phyloP scores from a whole-genome alignment of 2,113 vertebrate species.

The Pyxicephalus adspersus region DNA sequence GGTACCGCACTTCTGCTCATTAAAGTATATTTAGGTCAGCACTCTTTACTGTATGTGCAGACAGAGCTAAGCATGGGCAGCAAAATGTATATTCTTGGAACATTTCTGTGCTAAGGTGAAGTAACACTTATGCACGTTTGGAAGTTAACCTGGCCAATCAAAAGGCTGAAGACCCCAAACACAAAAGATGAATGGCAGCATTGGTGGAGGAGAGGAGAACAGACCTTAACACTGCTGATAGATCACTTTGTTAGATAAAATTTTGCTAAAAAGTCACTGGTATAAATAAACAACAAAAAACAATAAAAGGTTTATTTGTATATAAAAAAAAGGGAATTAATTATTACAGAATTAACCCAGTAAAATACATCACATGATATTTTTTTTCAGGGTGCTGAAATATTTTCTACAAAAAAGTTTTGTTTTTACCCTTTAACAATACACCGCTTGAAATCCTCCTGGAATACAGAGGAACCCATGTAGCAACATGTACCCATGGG shows the following conservation, averaged over 20 bases:
- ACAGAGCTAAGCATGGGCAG: too few species aligned
- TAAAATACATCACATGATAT: not conserved
- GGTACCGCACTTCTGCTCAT: too few species aligned
- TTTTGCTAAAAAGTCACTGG: too few species aligned
- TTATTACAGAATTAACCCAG: not conserved
- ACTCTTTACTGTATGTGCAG: too few species aligned
- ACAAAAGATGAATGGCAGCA: too few species aligned
- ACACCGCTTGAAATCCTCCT: slow-evolving; percentile 18
- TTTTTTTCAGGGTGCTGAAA: not conserved
- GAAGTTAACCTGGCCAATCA: too few species aligned
- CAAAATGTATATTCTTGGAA: too few species aligned
- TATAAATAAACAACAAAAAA: not conserved
- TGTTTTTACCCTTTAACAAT: not conserved
- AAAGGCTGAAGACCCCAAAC: too few species aligned
- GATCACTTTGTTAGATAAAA: not conserved
- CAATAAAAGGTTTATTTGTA: not conserved
- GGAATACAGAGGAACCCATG: slow-evolving; percentile 50
- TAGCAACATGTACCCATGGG: slow-evolving; percentile 46
- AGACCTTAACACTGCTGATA: not conserved
- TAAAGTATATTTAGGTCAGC: too few species aligned
- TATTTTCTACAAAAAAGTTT: not conserved
- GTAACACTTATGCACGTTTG: too few species aligned
- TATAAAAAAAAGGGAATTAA: not conserved
- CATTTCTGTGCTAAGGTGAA: too few species aligned
- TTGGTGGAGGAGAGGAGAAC: too few species aligned